Percentiles rank a stretch among this genome's conserved stretches.
Conservation (phyloP, 2,797 vertebrate genomes). For the Labeo calbasu region DNA sequence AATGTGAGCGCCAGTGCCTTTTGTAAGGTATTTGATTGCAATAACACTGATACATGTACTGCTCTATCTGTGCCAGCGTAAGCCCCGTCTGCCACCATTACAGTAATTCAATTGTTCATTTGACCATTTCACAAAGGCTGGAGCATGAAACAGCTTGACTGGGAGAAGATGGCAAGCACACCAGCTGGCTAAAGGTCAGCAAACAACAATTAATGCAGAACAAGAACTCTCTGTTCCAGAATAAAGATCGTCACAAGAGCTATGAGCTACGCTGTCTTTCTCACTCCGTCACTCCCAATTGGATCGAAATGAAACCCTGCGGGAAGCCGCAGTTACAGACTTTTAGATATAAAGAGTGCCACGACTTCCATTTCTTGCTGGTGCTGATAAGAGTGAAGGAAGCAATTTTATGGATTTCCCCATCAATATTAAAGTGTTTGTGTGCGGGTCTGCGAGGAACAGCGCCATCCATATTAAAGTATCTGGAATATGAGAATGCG, state of each 20-base stretch:
- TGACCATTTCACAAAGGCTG: constrained; percentile 16
- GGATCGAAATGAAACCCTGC: constrained; percentile 28
- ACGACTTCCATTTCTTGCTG: constrained; percentile 39
- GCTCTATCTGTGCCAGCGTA: not conserved
- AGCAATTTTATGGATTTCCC: constrained; percentile 48
- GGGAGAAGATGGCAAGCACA: constrained; percentile 32
- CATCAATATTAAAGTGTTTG: constrained; percentile 52
- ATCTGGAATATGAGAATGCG: constrained; percentile 15
- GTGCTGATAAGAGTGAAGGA: constrained; percentile 36
- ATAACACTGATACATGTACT: not conserved
- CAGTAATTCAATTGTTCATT: not conserved
- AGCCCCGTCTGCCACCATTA: not conserved
- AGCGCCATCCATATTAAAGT: constrained; percentile 42
- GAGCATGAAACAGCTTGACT: constrained; percentile 34
- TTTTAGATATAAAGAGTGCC: constrained; percentile 41
- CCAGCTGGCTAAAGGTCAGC: constrained; percentile 41
- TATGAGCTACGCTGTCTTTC: constrained; percentile 17
- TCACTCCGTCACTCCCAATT: constrained; percentile 20
- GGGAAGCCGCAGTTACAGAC: constrained; percentile 27
- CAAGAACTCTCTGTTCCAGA: constrained; percentile 43
- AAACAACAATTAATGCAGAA: constrained; percentile 47
- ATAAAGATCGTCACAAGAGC: constrained; percentile 23
- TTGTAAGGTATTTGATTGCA: constrained; percentile 20
- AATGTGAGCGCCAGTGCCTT: not conserved
- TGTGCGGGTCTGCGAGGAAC: not conserved